A percentile compares a stretch with the other conserved stretches of the same genome.
Conservation (phyloP, 2,888 invertebrate genomes). For the Sarcophaga variegata region DNA sequence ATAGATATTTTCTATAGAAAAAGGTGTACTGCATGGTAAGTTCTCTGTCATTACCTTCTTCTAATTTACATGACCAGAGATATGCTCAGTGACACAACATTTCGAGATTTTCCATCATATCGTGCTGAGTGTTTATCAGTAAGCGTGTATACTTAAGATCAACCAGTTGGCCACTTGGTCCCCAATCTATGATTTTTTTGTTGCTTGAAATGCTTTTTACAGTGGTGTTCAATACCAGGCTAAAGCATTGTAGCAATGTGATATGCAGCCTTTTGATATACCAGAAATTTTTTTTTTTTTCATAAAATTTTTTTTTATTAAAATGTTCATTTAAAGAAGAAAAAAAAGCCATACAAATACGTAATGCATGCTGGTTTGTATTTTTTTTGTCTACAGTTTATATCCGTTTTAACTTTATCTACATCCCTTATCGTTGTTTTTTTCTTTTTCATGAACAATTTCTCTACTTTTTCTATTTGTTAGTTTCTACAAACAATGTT, state of each 20-base stretch:
- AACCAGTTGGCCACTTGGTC: no score
- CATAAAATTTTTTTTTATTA: background rate
- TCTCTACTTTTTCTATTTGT: slow-evolving; percentile 27
- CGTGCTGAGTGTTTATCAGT: fast-evolving
- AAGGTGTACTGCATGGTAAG: no score
- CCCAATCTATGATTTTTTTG: fast-evolving
- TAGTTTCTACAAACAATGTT: slow-evolving; percentile 57
- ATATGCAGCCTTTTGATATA: no score
- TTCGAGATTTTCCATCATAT: no score
- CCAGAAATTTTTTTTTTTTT: no score
- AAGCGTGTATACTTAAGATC: no score
- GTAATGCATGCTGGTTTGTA: slow-evolving; percentile 9
- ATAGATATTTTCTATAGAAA: no score
- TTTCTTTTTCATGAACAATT: slow-evolving; percentile 14
- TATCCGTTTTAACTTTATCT: slow-evolving; percentile 64
- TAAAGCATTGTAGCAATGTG: background rate
- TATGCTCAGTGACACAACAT: no score
- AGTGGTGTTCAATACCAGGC: background rate
- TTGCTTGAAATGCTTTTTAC: background rate
- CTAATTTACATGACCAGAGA: no score
- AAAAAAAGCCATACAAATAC: slow-evolving; percentile 17
- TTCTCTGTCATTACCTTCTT: no score
- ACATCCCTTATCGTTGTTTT: slow-evolving; percentile 58
- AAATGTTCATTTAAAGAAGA: background rate
- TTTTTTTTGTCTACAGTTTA: slow-evolving; percentile 42